Conservation (phyloP, 2,888 invertebrate genomes). For the Drosophila ezoana region DNA sequence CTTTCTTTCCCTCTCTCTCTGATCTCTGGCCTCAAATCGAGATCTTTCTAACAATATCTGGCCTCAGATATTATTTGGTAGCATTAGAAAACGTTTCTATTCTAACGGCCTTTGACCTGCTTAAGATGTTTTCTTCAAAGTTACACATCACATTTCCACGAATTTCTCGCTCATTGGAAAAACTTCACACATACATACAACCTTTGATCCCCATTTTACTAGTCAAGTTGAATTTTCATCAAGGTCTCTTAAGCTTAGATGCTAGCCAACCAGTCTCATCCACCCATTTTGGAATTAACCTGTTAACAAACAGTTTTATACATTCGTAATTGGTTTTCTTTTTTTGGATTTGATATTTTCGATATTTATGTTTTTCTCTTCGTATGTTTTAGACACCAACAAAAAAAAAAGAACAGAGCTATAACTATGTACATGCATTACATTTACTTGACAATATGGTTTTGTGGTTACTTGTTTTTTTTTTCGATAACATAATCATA, state of each 20-base stretch:
- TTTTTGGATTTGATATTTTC: constrained; percentile 35
- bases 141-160: too few species aligned
- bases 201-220: too few species aligned
- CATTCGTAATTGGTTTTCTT: not conserved
- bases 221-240: too few species aligned
- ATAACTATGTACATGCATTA: constrained; percentile 75
- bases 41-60: too few species aligned
- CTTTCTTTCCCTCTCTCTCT: not conserved
- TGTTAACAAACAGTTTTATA: not conserved
- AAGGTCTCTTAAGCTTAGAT: too few species aligned
- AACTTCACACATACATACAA: too few species aligned
- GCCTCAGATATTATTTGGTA: too few species aligned
- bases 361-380: constrained; percentile 27
- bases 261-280: too few species aligned
- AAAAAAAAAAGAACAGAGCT: constrained; percentile 33
- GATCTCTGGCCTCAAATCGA: not conserved
- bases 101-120: too few species aligned
- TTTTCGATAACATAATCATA: constrained; percentile 54
- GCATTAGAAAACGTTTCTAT: too few species aligned
- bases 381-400: constrained; percentile 52
- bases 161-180: too few species aligned
- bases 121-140: too few species aligned
- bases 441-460: constrained; percentile 54
- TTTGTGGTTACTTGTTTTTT: constrained; percentile 12
- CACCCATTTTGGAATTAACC: not conserved